Base-by-base conservation (phyloP, 1,140 invertebrate species). In the Drosophila serrata region DNA sequence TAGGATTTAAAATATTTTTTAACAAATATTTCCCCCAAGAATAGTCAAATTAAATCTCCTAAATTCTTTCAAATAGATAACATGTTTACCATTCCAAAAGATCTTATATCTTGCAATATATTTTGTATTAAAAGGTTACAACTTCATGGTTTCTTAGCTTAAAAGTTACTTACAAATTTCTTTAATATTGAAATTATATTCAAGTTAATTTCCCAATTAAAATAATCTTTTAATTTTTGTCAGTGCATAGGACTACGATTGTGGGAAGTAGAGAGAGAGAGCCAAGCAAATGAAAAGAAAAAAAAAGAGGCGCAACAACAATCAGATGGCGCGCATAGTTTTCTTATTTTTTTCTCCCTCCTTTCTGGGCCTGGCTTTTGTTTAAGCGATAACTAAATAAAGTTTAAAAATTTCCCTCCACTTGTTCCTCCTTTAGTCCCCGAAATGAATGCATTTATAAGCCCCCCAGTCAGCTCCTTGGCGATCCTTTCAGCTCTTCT, bases 361-460 rank as follows among this genome's bases (percentile, higher is more conserved):
- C 40, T n/a, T n/a, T 63, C 57, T 33, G 46, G 15, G 46, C 56
- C 65, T 56, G 58, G 62, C 48, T 59, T 88, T 80, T 81, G 77
- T 90, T 90, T 88, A 81, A 84, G 48, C 84, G 80, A 74, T 72
- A 81, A 88, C 84, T 90, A 90, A 84, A 75, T 90, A 88, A 90
- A 88, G 68, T 90, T 79, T 70, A 70, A 72, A 67, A 45, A 43
- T 6, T 42, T 53, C 62, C 40, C 11, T 19, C 9, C 17, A 4
- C 27, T 29, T 24, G n/a, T 31, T 17, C n/a, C 29, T n/a, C 9
- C n/a, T 19, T 13, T 24, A 3, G 13, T 45, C 43, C 58, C 1
- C 29, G 9, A 68, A 81, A 81, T 81, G 77, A 81, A 85, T 75
- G 81, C 81, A 85, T 85, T 81, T 63, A 78, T 81, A 85, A 85